A percentile compares a stretch with the other conserved stretches of the same genome.
Evolutionary conservation across 2,797 vertebrate species (phyloP).

Genomic region (Rhinichthys osculus): DNA sequence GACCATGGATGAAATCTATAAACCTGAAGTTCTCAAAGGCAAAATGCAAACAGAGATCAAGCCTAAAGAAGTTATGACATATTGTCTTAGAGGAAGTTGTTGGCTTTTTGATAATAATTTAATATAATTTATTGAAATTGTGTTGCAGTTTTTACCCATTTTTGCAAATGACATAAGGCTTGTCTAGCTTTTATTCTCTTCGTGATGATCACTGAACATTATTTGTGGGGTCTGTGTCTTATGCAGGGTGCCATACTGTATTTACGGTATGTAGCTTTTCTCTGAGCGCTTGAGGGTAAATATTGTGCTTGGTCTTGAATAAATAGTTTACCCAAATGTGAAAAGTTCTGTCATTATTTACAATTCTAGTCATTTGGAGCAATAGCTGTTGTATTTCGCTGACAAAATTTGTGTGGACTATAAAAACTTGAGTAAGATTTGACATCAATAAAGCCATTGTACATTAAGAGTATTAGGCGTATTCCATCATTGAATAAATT

Average conservation of each 20-base stretch:
- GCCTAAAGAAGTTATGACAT: conserved; percentile 19
- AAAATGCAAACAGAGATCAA: neutral
- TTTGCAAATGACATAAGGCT: neutral
- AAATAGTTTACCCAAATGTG: neutral
- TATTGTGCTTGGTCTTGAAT: neutral
- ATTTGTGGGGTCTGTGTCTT: conserved; percentile 55
- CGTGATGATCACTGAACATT: neutral
- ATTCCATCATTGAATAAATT: neutral
- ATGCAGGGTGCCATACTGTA: conserved; percentile 57
- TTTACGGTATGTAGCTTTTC: conserved; percentile 65
- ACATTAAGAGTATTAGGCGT: neutral
- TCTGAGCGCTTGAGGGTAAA: conserved; percentile 48
- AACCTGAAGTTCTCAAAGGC: neutral
- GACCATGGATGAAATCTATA: conserved; percentile 30
- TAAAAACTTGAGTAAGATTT: neutral
- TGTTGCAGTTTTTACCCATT: neutral
- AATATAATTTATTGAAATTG: neutral
- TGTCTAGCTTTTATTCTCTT: conserved; percentile 37
- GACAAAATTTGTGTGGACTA: neutral
- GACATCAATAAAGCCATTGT: neutral
- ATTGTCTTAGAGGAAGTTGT: conserved; percentile 15
- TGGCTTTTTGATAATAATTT: neutral
- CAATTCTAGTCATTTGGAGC: neutral
- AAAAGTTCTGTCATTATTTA: neutral
- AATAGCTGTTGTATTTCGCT: neutral